Percentiles rank a stretch among this genome's conserved stretches.
Conservation (phyloP, 1,140 invertebrate species). For the Pseudobourletiella spinata region DNA sequence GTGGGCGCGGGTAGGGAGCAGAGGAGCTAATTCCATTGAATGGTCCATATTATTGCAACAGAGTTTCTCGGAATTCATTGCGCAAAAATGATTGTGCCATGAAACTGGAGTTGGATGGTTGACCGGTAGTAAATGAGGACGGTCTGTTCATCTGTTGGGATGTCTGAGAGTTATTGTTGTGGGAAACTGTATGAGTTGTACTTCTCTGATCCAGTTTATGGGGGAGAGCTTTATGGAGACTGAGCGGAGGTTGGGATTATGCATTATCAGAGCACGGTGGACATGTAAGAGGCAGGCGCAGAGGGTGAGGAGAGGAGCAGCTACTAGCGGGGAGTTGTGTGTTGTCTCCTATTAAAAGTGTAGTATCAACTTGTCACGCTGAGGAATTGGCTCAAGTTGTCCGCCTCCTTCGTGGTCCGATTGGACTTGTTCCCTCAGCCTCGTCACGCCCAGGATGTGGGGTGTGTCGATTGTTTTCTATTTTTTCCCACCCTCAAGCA, state of each 20-base stretch:
- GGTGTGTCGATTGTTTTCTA: constrained; percentile 12
- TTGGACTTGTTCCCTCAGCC: constrained; percentile 14
- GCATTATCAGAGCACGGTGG: neutral
- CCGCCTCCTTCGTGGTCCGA: constrained; percentile 8
- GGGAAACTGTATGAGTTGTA: neutral
- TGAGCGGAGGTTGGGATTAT: neutral
- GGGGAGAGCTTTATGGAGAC: neutral
- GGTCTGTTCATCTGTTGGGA: neutral
- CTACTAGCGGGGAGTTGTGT: no score
- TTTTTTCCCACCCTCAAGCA: no score
- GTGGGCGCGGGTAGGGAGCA: no score
- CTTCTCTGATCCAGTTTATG: neutral
- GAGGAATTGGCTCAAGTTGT: neutral
- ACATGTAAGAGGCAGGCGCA: neutral
- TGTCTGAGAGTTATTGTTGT: neutral
- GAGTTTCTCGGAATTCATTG: no score
- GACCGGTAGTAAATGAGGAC: neutral
- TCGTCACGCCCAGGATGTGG: constrained; percentile 19
- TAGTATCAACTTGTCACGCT: constrained; percentile 8
- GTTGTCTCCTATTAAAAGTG: no score
- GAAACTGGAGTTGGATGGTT: no score
- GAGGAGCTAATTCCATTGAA: no score
- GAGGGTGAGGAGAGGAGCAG: neutral
- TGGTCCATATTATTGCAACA: no score
- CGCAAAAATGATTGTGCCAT: no score